Conservation (phyloP, 2,797 vertebrate genomes). For the Ceyx erithaca region DNA sequence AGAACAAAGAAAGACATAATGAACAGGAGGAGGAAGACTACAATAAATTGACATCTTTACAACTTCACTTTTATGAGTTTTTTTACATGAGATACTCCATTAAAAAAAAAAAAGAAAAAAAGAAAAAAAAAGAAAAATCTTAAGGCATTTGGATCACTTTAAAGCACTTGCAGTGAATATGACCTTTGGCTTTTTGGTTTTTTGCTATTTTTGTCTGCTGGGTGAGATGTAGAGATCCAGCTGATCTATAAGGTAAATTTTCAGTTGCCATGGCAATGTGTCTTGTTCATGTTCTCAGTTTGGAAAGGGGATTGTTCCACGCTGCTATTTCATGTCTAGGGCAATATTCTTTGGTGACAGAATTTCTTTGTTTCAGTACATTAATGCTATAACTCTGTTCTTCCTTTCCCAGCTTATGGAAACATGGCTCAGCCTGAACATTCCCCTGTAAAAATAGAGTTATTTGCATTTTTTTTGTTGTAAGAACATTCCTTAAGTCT, state of each 20-base stretch:
- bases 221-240: constrained; percentile 43
- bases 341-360: constrained; percentile 38
- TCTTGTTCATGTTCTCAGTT: not conserved
- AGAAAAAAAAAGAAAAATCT: not conserved
- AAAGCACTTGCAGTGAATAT: not conserved
- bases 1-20: not conserved
- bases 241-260: constrained; percentile 13
- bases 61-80: not conserved
- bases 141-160: constrained; percentile 19
- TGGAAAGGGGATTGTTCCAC: not conserved
- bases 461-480: constrained; percentile 41
- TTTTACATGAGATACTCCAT: not conserved
- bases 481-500: constrained; percentile 58
- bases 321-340: not conserved
- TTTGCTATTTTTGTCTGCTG: not conserved
- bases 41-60: not conserved
- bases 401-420: constrained; percentile 28
- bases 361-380: constrained; percentile 22
- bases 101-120: not conserved
- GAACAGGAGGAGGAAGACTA: not conserved
- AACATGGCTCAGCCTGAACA: constrained; percentile 22
- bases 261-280: constrained; percentile 25
- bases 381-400: not conserved
- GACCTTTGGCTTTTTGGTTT: constrained; percentile 11
- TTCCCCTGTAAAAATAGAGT: constrained; percentile 40